These are phyloP conservation scores for Allobates femoralis DNA, from an alignment of 2,797 vertebrate species.

Conservation along the genomic window DNA sequence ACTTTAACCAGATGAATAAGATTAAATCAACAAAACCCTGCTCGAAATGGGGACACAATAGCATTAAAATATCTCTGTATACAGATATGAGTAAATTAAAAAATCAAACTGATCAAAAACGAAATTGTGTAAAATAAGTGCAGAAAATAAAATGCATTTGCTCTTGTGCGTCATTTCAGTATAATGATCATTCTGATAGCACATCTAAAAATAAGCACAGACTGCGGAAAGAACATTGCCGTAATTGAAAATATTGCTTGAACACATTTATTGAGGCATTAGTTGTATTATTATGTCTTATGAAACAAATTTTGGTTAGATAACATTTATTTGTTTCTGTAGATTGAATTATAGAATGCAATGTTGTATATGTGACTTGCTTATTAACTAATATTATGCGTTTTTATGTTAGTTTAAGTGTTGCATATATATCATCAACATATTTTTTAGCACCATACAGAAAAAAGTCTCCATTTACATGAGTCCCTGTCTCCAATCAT, in stretches of 20 bases:
- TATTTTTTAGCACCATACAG: no score
- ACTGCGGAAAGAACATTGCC: slow-evolving; percentile 57
- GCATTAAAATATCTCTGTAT: slow-evolving; percentile 1
- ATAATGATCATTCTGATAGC: slow-evolving; percentile 54
- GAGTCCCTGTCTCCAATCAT: no score
- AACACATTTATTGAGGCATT: slow-evolving; percentile 55
- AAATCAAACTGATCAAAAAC: slow-evolving; percentile 19
- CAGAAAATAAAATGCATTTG: slow-evolving; percentile 46
- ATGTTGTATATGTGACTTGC: not conserved
- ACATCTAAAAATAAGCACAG: slow-evolving; percentile 54
- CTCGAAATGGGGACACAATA: not conserved
- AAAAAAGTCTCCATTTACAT: no score
- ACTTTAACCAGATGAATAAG: slow-evolving; percentile 22
- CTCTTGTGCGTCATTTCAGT: slow-evolving; percentile 56
- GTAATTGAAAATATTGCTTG: slow-evolving; percentile 57
- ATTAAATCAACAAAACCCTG: slow-evolving; percentile 5
- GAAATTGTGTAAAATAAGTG: slow-evolving; percentile 41
- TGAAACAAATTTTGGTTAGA: slow-evolving; percentile 35
- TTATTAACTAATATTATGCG: not conserved
- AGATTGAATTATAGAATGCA: not conserved
- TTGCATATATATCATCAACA: no score
- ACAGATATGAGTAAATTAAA: slow-evolving; percentile 26
- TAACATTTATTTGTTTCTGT: not conserved
- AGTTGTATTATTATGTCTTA: slow-evolving; percentile 39
- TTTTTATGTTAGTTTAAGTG: not conserved